Conservation (phyloP, 2,797 vertebrate genomes). For the Cottoperca gobio region DNA sequence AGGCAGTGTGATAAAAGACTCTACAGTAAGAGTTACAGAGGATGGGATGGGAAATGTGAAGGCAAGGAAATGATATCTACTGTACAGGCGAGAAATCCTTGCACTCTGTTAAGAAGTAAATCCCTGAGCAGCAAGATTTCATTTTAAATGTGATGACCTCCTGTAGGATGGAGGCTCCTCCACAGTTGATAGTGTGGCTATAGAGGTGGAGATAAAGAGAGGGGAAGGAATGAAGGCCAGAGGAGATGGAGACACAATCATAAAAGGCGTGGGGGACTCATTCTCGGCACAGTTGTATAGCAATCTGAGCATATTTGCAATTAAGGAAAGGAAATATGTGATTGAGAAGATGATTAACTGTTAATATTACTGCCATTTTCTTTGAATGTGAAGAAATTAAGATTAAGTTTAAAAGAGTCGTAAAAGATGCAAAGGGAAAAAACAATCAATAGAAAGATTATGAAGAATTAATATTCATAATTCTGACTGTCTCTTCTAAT, state of each 20-base stretch:
- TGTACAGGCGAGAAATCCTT: conserved; percentile 29
- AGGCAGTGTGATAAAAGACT: conserved; percentile 15
- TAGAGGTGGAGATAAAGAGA: conserved; percentile 12
- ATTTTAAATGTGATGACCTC: conserved; percentile 51
- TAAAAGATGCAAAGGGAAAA: background rate
- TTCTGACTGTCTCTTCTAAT: conserved; percentile 11
- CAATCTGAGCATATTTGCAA: conserved; percentile 7
- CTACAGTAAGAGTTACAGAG: background rate
- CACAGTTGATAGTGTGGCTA: conserved; percentile 50
- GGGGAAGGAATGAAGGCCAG: conserved; percentile 11
- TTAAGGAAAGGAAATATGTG: background rate
- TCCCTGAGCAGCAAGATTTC: conserved; percentile 44
- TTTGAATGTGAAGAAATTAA: too few relatives aligned
- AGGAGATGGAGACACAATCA: conserved; percentile 9
- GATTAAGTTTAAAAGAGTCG: too few relatives aligned
- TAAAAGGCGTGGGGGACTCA: conserved; percentile 3
- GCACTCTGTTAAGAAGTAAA: conserved; percentile 41
- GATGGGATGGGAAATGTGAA: conserved; percentile 13
- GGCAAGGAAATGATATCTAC: conserved; percentile 10
- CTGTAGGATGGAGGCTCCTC: conserved; percentile 39
- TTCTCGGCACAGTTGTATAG: background rate
- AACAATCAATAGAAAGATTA: background rate
- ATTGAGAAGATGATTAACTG: background rate
- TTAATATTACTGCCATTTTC: conserved; percentile 2
- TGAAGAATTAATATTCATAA: conserved; percentile 12